phyloP scores from a whole-genome alignment of 2,888 invertebrate genomes.

The Ochropacha duplaris region DNA sequence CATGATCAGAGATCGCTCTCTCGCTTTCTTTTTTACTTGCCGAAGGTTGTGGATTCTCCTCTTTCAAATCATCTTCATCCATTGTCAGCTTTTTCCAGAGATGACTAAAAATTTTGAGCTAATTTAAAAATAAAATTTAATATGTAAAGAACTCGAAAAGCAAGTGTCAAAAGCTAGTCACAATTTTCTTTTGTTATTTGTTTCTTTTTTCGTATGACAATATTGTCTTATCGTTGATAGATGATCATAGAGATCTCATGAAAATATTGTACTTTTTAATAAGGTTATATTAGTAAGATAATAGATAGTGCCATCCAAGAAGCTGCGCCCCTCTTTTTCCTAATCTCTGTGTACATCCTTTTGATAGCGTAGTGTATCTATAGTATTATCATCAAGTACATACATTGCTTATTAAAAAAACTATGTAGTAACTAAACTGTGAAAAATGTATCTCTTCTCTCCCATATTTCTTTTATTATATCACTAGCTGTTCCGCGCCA shows the following conservation, averaged over 20 bases:
- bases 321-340: too few species aligned
- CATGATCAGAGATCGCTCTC: conserved; percentile 25
- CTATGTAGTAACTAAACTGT: too few species aligned
- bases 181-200: conserved; percentile 19
- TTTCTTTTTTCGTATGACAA: conserved; percentile 18
- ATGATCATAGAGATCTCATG: neutral
- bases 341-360: too few species aligned
- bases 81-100: conserved; percentile 46
- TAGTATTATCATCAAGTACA: too few species aligned
- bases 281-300: too few species aligned
- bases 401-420: too few species aligned
- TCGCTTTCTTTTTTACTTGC: conserved; percentile 46
- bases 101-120: conserved; percentile 54
- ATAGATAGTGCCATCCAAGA: too few species aligned
- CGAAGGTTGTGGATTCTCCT: conserved; percentile 36
- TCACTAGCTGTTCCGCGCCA: too few species aligned
- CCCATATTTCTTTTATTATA: too few species aligned
- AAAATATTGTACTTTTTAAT: neutral
- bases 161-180: conserved; percentile 19
- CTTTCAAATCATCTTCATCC: conserved; percentile 47
- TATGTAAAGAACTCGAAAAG: conserved; percentile 12
- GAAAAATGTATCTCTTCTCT: too few species aligned
- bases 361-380: too few species aligned
- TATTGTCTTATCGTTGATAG: neutral
- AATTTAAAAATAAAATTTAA: conserved; percentile 15